Percentiles rank a stretch among this genome's conserved stretches.
phyloP scores from a whole-genome alignment of 2,113 vertebrate genomes.

The Phocoena phocoena region DNA sequence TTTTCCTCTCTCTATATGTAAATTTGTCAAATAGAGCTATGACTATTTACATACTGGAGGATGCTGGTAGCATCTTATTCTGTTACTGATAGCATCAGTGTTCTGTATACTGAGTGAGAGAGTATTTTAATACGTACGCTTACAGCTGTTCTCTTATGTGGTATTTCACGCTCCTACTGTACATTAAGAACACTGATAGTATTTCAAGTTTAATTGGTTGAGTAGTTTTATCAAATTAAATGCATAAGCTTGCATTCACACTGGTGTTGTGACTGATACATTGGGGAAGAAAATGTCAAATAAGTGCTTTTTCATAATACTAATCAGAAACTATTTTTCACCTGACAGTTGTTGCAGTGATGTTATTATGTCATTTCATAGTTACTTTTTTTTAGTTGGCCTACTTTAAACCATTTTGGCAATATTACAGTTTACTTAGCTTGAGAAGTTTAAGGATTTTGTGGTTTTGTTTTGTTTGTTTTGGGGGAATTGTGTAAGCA shows the following conservation, averaged over 20 bases:
- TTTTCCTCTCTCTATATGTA: background rate
- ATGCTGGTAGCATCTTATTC: background rate
- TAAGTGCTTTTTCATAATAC: background rate
- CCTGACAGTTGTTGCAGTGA: background rate
- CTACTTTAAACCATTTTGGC: background rate
- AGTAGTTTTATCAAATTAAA: background rate
- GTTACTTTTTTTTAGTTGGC: background rate
- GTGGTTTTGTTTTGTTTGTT: background rate
- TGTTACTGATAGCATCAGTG: background rate
- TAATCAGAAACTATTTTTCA: slow-evolving; percentile 13
- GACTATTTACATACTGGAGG: slow-evolving; percentile 4
- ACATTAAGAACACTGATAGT: background rate
- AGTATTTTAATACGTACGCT: background rate
- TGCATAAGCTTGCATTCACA: background rate
- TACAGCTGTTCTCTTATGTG: background rate
- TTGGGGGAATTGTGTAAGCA: background rate
- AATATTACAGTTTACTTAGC: background rate
- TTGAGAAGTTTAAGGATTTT: background rate
- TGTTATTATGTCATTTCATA: background rate
- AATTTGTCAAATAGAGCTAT: background rate
- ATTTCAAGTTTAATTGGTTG: background rate
- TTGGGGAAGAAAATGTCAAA: background rate
- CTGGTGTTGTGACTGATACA: background rate
- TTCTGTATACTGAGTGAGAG: background rate
- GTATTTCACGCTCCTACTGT: background rate